Evolutionary conservation across 1,140 invertebrate genomes (phyloP), one percentile per base, ranked within the genome.

Genomic region (Holcopasites calliopsidis): DNA sequence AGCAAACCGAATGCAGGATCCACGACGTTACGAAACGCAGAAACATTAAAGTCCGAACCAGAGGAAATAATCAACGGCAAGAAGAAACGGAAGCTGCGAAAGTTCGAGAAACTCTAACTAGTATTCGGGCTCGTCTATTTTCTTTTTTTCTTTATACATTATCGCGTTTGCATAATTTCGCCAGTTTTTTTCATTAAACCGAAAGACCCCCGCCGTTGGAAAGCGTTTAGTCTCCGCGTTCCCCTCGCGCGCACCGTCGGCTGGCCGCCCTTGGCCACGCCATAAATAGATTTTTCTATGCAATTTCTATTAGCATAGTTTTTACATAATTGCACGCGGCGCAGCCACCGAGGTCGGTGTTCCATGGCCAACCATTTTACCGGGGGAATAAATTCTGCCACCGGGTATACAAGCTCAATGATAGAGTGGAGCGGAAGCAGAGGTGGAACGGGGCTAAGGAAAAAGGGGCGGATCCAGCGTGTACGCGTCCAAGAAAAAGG

Each of bases 231-330:
- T 49, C 62, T 57, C 50, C 61, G 28, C 23, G 31, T 33, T 35
- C 42, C 55, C 35, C 42, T 33, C 18, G 55, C 55, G 13, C 57
- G 60, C 35, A 40, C 26, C n/a, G 10, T n/a, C 40, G 40, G 66
- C 44, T 49, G 35, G 42, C 23, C 49, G 38, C 33, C 40, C 42
- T 57, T 55, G 52, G 21, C 13, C 3, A 55, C 75, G 13, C 66
- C 76, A 82, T 88, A 88, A 89, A 88, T 89, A 79, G 85, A 89
- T 87, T 90, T 88, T 86, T 87, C 86, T 82, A 71, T 86, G 86
- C 85, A 90, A 90, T 91, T 88, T 90, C 87, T 90, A 90, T 90
- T 90, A 88, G 88, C 88, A 90, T 90, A 90, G 86, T 88, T 90
- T 89, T 89, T 88, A 86, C 89, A 89, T 91, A 89, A 88, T 89